These are phyloP conservation scores for Toxotes jaculatrix DNA, from an alignment of 2,113 vertebrate genomes.

Conservation along the genomic window DNA sequence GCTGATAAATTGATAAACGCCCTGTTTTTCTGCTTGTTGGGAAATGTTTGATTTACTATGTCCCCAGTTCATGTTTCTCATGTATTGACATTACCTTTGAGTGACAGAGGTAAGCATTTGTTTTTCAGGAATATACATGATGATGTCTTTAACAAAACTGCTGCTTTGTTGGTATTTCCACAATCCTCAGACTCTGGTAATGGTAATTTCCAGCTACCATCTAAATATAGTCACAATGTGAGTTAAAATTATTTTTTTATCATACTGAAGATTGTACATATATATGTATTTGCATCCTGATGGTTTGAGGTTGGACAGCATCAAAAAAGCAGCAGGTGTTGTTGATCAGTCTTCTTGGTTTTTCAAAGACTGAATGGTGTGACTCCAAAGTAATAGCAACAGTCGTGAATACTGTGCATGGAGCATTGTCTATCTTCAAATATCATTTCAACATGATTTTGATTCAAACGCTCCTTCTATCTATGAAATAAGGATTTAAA, in stretches of 20 bases:
- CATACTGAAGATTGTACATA: background rate
- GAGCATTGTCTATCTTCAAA: background rate
- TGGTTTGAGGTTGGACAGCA: background rate
- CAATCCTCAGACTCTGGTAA: background rate
- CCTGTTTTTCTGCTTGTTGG: slow-evolving; percentile 3
- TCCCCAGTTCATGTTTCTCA: background rate
- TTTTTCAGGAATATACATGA: background rate
- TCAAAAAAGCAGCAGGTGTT: background rate
- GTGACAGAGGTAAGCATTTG: background rate
- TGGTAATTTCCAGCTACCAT: background rate
- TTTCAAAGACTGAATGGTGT: background rate
- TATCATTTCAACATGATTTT: background rate
- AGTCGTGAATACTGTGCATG: too few relatives aligned
- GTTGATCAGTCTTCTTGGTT: background rate
- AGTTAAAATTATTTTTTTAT: background rate
- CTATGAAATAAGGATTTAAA: background rate
- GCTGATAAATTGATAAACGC: slow-evolving; percentile 24
- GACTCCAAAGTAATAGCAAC: background rate
- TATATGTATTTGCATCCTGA: background rate
- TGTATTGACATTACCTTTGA: background rate
- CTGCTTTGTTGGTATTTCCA: background rate
- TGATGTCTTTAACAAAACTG: background rate
- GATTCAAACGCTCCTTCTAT: background rate
- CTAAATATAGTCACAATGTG: background rate
- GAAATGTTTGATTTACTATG: slow-evolving; percentile 5